These are phyloP conservation scores for Brachypodius melanocephalos DNA, from an alignment of 2,113 vertebrate genomes.

Conservation along the genomic window DNA sequence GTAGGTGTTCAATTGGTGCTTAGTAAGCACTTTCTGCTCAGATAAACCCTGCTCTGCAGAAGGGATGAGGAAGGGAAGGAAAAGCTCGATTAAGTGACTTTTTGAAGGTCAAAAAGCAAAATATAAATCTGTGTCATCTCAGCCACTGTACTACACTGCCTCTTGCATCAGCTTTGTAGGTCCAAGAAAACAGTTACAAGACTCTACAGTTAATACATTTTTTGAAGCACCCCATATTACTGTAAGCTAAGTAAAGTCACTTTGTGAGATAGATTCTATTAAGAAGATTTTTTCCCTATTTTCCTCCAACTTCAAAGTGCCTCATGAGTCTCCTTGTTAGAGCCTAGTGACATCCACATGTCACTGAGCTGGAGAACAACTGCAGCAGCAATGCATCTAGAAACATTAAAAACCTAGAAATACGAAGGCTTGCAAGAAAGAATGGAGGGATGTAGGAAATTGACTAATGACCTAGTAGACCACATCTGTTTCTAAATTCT, in stretches of 20 bases:
- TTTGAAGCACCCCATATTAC: not conserved
- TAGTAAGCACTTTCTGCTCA: not conserved
- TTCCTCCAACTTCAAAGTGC: not conserved
- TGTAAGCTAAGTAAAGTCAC: not conserved
- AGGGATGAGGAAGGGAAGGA: not conserved
- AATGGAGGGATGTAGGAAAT: not conserved
- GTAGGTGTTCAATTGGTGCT: not conserved
- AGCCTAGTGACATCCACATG: not conserved
- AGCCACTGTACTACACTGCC: not conserved
- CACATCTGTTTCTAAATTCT: not conserved
- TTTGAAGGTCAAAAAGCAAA: constrained; percentile 1
- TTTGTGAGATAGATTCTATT: not conserved
- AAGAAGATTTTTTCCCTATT: constrained; percentile 8
- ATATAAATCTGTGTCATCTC: not conserved
- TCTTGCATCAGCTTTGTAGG: not conserved
- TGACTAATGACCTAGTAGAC: not conserved
- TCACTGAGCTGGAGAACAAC: not conserved
- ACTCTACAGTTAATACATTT: not conserved
- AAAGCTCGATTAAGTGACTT: not conserved
- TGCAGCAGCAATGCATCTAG: not conserved
- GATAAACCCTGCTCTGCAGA: constrained; percentile 17
- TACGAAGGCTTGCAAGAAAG: not conserved
- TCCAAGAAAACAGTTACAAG: not conserved
- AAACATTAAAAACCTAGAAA: constrained; percentile 11
- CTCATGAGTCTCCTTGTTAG: not conserved